Evolutionary conservation across 92 coral and sea anemone species (phyloP).

Genomic region (Meandrina meandrites): DNA sequence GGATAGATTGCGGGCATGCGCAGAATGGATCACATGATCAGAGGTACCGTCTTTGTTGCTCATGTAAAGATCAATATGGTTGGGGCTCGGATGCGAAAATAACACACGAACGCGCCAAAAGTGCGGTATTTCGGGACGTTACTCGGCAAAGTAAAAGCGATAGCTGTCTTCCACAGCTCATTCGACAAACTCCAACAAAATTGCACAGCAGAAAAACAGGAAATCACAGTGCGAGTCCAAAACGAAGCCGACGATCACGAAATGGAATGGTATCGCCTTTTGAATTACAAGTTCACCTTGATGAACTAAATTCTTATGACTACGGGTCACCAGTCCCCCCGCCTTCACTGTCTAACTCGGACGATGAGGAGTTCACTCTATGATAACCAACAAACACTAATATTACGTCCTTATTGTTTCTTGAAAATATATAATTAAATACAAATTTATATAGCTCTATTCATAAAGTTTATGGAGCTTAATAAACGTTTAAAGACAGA

Average conservation of each 20-base stretch:
- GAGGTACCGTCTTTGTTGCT: slow-evolving; percentile 11
- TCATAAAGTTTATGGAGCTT: neutral
- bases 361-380: slow-evolving; percentile 10
- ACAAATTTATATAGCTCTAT: neutral
- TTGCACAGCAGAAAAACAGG: neutral
- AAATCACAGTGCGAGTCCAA: neutral
- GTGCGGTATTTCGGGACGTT: slow-evolving; percentile 7
- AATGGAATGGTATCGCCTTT: slow-evolving; percentile 27
- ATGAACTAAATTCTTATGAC: slow-evolving; percentile 25
- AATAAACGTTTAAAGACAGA: neutral
- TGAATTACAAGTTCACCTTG: slow-evolving; percentile 21
- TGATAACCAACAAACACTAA: neutral
- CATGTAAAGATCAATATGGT: neutral
- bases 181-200: slow-evolving; percentile 5
- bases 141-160: slow-evolving; percentile 1
- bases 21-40: neutral
- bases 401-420: neutral
- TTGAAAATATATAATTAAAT: neutral
- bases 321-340: slow-evolving; percentile 50
- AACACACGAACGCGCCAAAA: slow-evolving; percentile 22
- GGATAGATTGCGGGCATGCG: slow-evolving; percentile 18
- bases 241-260: neutral
- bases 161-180: neutral
- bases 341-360: slow-evolving; percentile 42
- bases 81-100: neutral